Conservation (phyloP, 1,140 invertebrate genomes). For the Sycophila sp. region DNA sequence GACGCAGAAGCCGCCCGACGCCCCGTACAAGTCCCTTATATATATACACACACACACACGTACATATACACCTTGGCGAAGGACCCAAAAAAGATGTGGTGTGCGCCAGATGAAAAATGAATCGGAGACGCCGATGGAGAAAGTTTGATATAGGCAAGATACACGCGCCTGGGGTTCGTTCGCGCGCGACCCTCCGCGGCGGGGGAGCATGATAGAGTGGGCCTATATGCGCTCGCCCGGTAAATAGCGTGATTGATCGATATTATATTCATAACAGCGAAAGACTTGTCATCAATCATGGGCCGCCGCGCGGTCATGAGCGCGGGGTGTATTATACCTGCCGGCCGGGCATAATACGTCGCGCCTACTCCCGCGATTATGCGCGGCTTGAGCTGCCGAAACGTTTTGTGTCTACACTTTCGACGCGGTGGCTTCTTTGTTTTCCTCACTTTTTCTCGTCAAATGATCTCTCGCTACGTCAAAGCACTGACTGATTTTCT, state of each 20-base stretch:
- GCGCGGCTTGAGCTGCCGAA: not conserved
- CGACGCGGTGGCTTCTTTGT: too few relatives aligned
- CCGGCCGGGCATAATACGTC: conserved; percentile 55
- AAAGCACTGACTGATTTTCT: too few relatives aligned
- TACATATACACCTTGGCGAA: not conserved
- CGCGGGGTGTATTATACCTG: conserved; percentile 34
- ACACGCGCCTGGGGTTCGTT: too few relatives aligned
- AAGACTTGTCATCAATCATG: conserved; percentile 65
- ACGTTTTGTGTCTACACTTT: too few relatives aligned
- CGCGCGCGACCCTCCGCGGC: not conserved
- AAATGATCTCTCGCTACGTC: too few relatives aligned
- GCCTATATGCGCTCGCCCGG: conserved; percentile 58
- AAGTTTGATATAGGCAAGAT: not conserved
- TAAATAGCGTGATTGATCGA: conserved; percentile 66
- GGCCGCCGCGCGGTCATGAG: conserved; percentile 23
- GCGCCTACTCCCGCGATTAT: too few relatives aligned
- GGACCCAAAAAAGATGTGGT: not conserved
- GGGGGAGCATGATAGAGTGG: conserved; percentile 59
- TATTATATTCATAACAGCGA: conserved; percentile 65
- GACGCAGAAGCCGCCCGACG: not conserved
- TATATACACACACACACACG: not conserved
- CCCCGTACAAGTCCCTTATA: not conserved
- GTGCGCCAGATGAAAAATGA: not conserved
- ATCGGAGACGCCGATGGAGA: not conserved
- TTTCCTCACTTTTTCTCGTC: too few relatives aligned